Evolutionary conservation across 1,140 invertebrate genomes (phyloP).

Genomic region (Bombyx mandarina): DNA sequence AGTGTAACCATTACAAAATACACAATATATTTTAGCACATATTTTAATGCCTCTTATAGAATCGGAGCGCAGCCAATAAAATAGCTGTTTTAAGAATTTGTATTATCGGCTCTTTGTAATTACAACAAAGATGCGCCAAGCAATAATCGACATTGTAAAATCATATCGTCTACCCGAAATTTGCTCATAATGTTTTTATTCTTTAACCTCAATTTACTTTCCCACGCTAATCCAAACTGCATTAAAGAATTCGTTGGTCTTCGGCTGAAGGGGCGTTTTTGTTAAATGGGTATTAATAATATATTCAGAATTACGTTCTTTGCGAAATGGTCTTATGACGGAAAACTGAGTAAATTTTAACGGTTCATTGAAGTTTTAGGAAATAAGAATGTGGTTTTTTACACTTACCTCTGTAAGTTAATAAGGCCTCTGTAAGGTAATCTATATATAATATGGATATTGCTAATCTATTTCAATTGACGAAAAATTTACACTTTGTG

Average conservation of each 20-base stretch:
- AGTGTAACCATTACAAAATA: too few relatives aligned
- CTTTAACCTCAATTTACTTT: conserved; percentile 36
- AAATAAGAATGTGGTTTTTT: too few relatives aligned
- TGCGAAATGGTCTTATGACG: not conserved
- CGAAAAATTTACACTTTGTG: too few relatives aligned
- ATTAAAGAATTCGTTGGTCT: not conserved
- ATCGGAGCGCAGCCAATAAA: too few relatives aligned
- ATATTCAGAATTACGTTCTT: not conserved
- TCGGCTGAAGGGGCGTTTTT: not conserved
- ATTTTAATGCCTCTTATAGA: too few relatives aligned
- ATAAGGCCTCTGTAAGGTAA: too few relatives aligned
- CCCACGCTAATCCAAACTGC: conserved; percentile 38
- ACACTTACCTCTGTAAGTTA: too few relatives aligned
- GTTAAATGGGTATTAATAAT: conserved; percentile 1
- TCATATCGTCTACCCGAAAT: conserved; percentile 33
- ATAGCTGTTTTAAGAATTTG: not conserved
- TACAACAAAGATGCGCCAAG: conserved; percentile 10
- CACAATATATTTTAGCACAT: too few relatives aligned
- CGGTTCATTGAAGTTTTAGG: too few relatives aligned
- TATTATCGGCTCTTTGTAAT: conserved; percentile 30
- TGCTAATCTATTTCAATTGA: too few relatives aligned
- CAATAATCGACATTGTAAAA: conserved; percentile 16
- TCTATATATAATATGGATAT: too few relatives aligned
- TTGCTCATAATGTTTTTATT: conserved; percentile 38
- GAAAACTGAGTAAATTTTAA: too few relatives aligned